phyloP scores from a whole-genome alignment of 1,140 invertebrate species.

The Magallana ariakensis region DNA sequence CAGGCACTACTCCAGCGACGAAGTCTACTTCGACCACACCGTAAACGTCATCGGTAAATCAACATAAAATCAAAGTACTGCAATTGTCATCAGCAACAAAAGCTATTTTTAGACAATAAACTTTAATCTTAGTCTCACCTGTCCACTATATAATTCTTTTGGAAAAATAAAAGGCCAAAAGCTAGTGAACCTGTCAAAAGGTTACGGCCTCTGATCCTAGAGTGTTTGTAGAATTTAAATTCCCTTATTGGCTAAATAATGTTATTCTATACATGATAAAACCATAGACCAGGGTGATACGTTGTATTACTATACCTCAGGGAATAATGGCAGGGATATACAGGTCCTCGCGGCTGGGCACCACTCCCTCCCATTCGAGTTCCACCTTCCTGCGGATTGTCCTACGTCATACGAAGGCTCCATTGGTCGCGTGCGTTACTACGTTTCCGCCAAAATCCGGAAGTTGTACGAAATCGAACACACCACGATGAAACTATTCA shows the following conservation, averaged over 20 bases:
- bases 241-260: too few species aligned
- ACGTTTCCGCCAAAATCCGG: slow-evolving; percentile 77
- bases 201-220: too few species aligned
- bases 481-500: slow-evolving; percentile 69
- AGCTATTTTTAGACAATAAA: too few species aligned
- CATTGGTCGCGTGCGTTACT: slow-evolving; percentile 79
- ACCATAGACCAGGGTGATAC: too few species aligned
- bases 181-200: too few species aligned
- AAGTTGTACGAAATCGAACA: slow-evolving; percentile 75
- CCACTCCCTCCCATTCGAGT: slow-evolving; percentile 79
- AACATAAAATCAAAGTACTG: too few species aligned
- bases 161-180: too few species aligned
- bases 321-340: slow-evolving; percentile 49
- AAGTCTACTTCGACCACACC: slow-evolving; percentile 56
- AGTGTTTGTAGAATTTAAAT: too few species aligned
- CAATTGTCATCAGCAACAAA: too few species aligned
- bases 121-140: too few species aligned
- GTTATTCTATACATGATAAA: too few species aligned
- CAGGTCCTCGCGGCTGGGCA: slow-evolving; percentile 68
- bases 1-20: slow-evolving; percentile 51
- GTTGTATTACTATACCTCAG: slow-evolving; percentile 34
- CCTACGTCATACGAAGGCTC: slow-evolving; percentile 80
- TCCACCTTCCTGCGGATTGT: slow-evolving; percentile 79
- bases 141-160: too few species aligned
- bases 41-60: slow-evolving; percentile 50